Evolutionary conservation across 1,140 invertebrate genomes (phyloP).

Genomic region (Aradophagus sp.): DNA sequence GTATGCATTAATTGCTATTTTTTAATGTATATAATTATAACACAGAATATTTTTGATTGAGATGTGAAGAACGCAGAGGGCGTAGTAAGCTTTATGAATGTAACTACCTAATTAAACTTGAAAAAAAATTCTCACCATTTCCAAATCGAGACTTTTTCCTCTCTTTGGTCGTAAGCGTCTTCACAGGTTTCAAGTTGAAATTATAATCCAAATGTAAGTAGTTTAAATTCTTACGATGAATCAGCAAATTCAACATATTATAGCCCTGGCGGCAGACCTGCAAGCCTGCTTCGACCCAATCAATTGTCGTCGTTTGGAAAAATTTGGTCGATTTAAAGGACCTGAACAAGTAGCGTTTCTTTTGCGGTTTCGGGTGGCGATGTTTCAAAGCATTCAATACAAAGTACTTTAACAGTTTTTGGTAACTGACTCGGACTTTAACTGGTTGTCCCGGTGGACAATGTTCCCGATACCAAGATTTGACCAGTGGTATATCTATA

Average conservation of each 20-base stretch:
- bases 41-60: no score
- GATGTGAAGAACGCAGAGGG: no score
- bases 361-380: constrained; percentile 97
- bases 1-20: no score
- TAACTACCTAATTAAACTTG: no score
- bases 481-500: constrained; percentile 97
- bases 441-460: constrained; percentile 99
- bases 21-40: constrained; percentile 11
- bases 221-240: constrained; percentile 99
- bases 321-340: constrained; percentile 99
- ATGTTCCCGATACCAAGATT: constrained; percentile 98
- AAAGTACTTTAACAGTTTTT: constrained; percentile 98
- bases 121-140: constrained; percentile 85
- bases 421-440: constrained; percentile 99
- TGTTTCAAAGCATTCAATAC: constrained; percentile 98
- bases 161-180: constrained; percentile 99
- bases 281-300: constrained; percentile 99
- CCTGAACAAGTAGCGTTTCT: constrained; percentile 97
- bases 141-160: constrained; percentile 99
- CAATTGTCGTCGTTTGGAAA: constrained; percentile 99
- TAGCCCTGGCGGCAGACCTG: constrained; percentile 99
- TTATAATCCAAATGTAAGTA: constrained; percentile 99
- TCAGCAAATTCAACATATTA: constrained; percentile 99
- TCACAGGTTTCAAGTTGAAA: constrained; percentile 99
- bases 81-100: no score